Conservation (phyloP, 2,113 vertebrate species). For the Chloropsis cyanopogon region DNA sequence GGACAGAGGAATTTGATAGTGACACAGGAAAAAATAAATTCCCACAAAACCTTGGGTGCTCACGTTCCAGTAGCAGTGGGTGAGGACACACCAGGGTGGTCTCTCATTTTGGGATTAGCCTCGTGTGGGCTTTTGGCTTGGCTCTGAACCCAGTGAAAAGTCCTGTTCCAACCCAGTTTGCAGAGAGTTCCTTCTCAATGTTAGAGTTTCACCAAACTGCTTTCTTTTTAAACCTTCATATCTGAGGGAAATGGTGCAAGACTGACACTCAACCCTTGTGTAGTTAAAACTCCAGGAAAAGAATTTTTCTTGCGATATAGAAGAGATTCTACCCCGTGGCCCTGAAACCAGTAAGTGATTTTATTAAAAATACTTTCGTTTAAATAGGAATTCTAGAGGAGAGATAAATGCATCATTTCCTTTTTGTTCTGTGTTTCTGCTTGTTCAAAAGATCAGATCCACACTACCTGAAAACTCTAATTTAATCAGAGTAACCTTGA, state of each 20-base stretch:
- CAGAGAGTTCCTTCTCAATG: neutral
- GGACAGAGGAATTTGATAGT: conserved; percentile 3
- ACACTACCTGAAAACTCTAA: neutral
- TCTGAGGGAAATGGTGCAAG: neutral
- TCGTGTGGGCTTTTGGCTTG: neutral
- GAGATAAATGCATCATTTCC: neutral
- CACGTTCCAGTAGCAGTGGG: neutral
- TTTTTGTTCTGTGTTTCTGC: neutral
- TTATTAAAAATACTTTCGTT: neutral
- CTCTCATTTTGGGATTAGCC: neutral
- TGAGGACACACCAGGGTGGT: neutral
- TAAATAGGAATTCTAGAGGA: neutral
- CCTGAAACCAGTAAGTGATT: neutral
- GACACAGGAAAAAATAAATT: neutral
- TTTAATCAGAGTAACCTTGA: neutral
- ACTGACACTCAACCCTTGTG: neutral
- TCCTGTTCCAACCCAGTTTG: neutral
- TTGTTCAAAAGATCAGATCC: neutral
- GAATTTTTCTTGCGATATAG: neutral
- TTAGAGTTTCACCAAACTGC: neutral
- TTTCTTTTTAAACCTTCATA: neutral
- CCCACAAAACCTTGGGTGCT: neutral
- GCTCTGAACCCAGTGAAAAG: neutral
- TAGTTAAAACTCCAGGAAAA: neutral
- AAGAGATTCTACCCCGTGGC: neutral